Conservation (phyloP, 2,113 vertebrate species). For the Daphoenositta chrysoptera region DNA sequence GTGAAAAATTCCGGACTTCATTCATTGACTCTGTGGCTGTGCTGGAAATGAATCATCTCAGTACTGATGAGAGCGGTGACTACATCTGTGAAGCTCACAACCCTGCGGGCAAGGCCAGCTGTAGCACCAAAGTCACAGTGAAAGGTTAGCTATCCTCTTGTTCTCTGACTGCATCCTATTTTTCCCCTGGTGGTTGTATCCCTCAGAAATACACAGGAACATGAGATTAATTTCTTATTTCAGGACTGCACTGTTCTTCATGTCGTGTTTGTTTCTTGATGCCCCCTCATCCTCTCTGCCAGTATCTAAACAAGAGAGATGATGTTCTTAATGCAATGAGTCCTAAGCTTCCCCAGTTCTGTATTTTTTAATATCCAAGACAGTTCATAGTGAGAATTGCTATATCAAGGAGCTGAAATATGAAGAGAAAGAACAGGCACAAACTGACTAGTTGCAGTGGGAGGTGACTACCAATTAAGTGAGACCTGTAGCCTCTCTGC, state of each 20-base stretch:
- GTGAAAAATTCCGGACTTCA: constrained; percentile 83
- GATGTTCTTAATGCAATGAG: background rate
- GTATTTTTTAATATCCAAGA: background rate
- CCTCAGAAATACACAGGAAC: background rate
- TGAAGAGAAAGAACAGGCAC: background rate
- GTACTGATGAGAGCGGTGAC: constrained; percentile 86
- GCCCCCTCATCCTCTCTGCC: background rate
- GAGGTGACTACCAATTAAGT: background rate
- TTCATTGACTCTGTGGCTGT: constrained; percentile 87
- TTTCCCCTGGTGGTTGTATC: background rate
- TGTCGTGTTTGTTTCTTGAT: background rate
- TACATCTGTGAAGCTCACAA: constrained; percentile 96
- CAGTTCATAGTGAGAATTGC: background rate
- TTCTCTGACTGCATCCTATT: background rate
- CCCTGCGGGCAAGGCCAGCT: constrained; percentile 92
- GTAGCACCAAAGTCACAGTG: constrained; percentile 88
- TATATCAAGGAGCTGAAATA: background rate
- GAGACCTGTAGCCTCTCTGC: background rate
- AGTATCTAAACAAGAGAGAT: background rate
- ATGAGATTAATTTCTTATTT: background rate
- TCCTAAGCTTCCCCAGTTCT: background rate
- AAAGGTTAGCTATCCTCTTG: constrained; percentile 86
- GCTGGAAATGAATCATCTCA: constrained; percentile 83
- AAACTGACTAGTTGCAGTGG: background rate
- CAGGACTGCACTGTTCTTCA: background rate